phyloP scores from a whole-genome alignment of 2,797 vertebrate genomes.

The Aplochiton taeniatus region DNA sequence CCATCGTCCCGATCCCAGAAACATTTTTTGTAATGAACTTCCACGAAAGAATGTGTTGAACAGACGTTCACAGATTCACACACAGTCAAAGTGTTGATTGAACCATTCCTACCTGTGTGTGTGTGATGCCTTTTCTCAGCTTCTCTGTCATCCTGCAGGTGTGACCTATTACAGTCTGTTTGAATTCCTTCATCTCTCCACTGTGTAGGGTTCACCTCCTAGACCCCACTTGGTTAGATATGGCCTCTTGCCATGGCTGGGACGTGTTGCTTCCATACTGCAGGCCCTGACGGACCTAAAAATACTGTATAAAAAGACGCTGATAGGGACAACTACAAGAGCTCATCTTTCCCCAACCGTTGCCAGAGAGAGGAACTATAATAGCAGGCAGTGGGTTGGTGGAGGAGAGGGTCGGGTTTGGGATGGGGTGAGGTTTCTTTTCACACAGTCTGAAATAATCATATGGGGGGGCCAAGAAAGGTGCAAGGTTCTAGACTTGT shows the following conservation, averaged over 20 bases:
- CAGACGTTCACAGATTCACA: no score
- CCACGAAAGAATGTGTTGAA: no score
- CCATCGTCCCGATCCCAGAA: no score
- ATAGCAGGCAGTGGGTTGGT: not conserved
- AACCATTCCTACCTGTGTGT: not conserved
- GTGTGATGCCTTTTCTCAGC: not conserved
- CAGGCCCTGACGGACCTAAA: slow-evolving; percentile 57
- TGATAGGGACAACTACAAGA: slow-evolving; percentile 32
- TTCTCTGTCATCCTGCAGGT: not conserved
- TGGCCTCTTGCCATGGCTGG: slow-evolving; percentile 4
- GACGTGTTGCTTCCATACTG: slow-evolving; percentile 25
- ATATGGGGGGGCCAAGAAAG: not conserved
- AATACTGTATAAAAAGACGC: slow-evolving; percentile 58
- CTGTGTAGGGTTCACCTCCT: slow-evolving; percentile 5
- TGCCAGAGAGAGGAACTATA: not conserved
- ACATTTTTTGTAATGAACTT: no score
- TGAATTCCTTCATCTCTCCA: slow-evolving; percentile 1
- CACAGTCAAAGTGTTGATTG: slow-evolving; percentile 13
- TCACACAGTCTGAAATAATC: not conserved
- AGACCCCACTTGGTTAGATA: slow-evolving; percentile 25
- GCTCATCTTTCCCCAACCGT: slow-evolving; percentile 12
- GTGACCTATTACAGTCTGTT: not conserved
- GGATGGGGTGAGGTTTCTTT: not conserved
- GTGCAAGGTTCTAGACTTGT: not conserved
- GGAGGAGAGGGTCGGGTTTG: not conserved